Conservation (phyloP, 2,888 invertebrate species). For the Drosophila paracracens region DNA sequence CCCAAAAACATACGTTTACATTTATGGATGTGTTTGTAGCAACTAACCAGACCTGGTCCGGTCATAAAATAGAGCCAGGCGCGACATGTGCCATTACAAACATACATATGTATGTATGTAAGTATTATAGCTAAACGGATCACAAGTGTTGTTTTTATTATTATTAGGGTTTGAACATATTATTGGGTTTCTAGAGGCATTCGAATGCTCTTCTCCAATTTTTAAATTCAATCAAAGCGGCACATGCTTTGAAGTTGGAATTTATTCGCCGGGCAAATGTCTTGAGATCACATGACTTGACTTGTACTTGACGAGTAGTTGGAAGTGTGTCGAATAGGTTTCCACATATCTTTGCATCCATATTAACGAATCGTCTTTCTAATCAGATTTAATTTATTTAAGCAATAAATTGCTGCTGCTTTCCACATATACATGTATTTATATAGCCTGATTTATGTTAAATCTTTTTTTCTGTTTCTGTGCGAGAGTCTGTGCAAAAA, state of each 20-base stretch:
- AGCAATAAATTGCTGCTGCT: constrained; percentile 1
- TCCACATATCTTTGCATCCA: neutral
- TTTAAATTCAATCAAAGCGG: neutral
- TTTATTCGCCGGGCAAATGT: neutral
- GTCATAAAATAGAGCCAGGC: constrained; percentile 10
- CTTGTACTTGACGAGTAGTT: neutral
- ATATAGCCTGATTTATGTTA: constrained; percentile 26
- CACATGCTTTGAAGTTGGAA: neutral
- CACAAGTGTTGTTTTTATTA: constrained; percentile 19
- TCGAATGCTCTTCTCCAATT: neutral
- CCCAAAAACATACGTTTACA: neutral
- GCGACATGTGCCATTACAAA: constrained; percentile 52
- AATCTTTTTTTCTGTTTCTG: constrained; percentile 6
- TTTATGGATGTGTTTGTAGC: constrained; percentile 1
- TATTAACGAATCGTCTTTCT: neutral
- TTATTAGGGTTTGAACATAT: neutral
- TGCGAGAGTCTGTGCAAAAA: constrained; percentile 23
- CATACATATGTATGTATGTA: neutral
- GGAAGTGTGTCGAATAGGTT: neutral
- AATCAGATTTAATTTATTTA: constrained; percentile 20
- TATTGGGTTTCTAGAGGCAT: neutral
- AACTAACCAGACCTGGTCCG: constrained; percentile 4
- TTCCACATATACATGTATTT: neutral
- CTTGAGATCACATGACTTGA: neutral
- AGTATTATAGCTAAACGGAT: constrained; percentile 22